Evolutionary conservation across 2,113 vertebrate genomes (phyloP), one percentile per base, ranked within the genome.

Genomic region (Chunga burmeisteri): DNA sequence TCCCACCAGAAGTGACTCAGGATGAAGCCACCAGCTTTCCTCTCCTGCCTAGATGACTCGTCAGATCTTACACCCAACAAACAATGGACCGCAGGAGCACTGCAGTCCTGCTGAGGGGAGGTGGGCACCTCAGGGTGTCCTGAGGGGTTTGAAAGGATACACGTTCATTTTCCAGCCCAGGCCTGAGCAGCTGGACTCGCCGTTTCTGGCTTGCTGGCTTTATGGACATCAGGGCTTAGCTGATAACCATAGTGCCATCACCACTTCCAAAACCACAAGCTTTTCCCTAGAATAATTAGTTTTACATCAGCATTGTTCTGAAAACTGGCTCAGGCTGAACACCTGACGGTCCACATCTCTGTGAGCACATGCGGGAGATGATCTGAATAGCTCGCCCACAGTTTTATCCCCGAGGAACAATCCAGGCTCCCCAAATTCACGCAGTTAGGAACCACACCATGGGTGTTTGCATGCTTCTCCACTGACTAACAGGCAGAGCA

Each of bases 1-100:
- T 61, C 86, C 63, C 75, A 92, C 86, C 38, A 88, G 36, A 70
- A 94, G 59, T 90, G 79, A 90, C 63, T 88, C 72, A 80, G 65
- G 63, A 86, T 47, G 40, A 90, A 92, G 36, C 29, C 0, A 0
- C 34, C 71, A 79, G 62, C 53, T 83, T 80, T 88, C 36, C 50
- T 59, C 23, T 85, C 49, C 40, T 75, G n/a, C 32, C 34, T 85
- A 62, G 79, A 25, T 67, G 63, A 34, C 25, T 79, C 77, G 34
- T 47, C 23, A 55, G 32, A 67, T 71, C 55, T 90, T 70, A 50
- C 38, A 85, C 27, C 25, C 2, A 0, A 34, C 36, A 90, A 73
- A 53, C 3, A 2, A 50, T 1, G 1, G 6, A 4, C 25, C 1
- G 11, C 46, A 66, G 61, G 23, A 81, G 14, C 21, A 44, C 55